These are phyloP conservation scores for Sebastes itinus DNA, from an alignment of 2,797 vertebrate species.

Conservation along the genomic window DNA sequence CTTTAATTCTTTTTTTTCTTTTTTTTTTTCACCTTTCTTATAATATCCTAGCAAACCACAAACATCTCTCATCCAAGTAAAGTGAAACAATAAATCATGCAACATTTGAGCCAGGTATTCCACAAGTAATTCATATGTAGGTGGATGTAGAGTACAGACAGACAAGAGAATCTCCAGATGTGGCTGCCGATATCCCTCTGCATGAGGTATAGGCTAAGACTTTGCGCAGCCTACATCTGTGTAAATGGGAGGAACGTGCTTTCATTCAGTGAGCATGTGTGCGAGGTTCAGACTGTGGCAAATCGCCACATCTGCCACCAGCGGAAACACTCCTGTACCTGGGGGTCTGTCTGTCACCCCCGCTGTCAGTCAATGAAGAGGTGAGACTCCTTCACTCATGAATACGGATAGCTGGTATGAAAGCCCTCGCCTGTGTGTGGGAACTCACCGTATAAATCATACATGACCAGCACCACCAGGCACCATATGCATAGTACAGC, in stretches of 20 bases:
- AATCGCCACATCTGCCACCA: constrained; percentile 65
- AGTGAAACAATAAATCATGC: not conserved
- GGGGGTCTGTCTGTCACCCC: constrained; percentile 64
- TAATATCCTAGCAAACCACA: not conserved
- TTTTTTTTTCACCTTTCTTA: not conserved
- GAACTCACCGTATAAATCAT: constrained; percentile 71
- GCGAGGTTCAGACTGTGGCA: constrained; percentile 61
- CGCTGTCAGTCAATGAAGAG: constrained; percentile 57
- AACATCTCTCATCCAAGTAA: not conserved
- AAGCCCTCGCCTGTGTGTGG: constrained; percentile 43
- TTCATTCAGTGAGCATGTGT: constrained; percentile 34
- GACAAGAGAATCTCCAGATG: constrained; percentile 31
- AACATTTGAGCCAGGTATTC: not conserved
- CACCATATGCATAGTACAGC: constrained; percentile 46
- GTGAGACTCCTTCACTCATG: constrained; percentile 59
- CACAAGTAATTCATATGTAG: not conserved
- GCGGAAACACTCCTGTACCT: constrained; percentile 38
- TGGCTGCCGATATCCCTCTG: constrained; percentile 4
- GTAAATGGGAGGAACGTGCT: constrained; percentile 25
- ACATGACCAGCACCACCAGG: constrained; percentile 65
- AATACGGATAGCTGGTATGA: constrained; percentile 47
- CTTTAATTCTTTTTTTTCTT: not conserved
- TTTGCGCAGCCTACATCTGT: constrained; percentile 16
- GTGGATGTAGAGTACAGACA: not conserved
- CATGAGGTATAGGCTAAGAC: not conserved